These are phyloP conservation scores for Aethina tumida DNA, from an alignment of 1,140 invertebrate genomes.

Conservation along the genomic window DNA sequence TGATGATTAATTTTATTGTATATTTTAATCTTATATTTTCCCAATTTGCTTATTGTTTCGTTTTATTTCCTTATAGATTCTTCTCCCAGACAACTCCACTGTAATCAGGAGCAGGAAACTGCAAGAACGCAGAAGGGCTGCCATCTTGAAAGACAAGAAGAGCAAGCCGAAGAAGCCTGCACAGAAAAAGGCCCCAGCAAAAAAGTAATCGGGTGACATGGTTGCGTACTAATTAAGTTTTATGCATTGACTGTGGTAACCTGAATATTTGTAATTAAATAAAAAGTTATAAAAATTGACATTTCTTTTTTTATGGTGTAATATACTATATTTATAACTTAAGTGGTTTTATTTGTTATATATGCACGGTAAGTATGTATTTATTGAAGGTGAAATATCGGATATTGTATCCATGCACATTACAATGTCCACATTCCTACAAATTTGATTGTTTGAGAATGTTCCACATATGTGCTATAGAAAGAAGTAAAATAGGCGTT, in stretches of 20 bases:
- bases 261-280: slow-evolving; percentile 14
- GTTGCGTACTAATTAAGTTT: slow-evolving; percentile 10
- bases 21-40: slow-evolving; percentile 9
- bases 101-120: slow-evolving; percentile 43
- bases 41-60: slow-evolving; percentile 12
- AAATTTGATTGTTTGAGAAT: slow-evolving; percentile 2
- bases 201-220: slow-evolving; percentile 22
- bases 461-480: slow-evolving; percentile 10
- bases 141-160: slow-evolving; percentile 40
- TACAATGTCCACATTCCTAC: slow-evolving; percentile 11
- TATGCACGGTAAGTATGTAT: background rate
- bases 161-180: slow-evolving; percentile 44
- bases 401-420: too few relatives aligned
- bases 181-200: slow-evolving; percentile 32
- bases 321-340: background rate
- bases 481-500: slow-evolving; percentile 9
- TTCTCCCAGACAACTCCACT: slow-evolving; percentile 38
- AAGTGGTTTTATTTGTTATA: background rate
- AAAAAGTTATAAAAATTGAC: slow-evolving; percentile 2
- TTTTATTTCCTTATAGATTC: slow-evolving; percentile 38
- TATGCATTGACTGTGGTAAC: slow-evolving; percentile 15
- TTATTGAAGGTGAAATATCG: too few relatives aligned
- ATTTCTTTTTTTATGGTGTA: background rate
- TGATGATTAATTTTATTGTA: slow-evolving; percentile 14
- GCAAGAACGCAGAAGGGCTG: slow-evolving; percentile 40